Evolutionary conservation across 2,113 vertebrate species (phyloP), one percentile per base, ranked within the genome.

Genomic region (Zosterops borbonicus): DNA sequence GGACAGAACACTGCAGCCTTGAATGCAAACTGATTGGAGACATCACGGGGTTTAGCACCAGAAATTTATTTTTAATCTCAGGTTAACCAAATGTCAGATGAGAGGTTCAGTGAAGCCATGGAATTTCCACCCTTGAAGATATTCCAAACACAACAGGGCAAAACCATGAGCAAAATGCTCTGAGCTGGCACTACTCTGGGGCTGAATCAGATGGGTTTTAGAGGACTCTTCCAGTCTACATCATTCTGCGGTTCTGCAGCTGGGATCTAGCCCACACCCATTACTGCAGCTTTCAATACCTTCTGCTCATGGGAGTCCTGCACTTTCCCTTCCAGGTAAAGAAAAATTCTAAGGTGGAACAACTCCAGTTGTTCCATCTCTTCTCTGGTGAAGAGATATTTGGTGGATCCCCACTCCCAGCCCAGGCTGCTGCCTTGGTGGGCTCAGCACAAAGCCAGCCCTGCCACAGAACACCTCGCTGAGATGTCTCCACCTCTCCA

Each of bases 401-500:
- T 6, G 19, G 44, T 0, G 6, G 29, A 22, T 31, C 3, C 49
- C 13, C 49, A 9, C 4, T 8, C 22, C 8, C 19, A 24, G 55
- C 14, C 42, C 2, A 1, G 20, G 29, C 27, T 11, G 33, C 3
- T 3, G 24, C 58, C 19, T 29, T 5, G 52, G 56, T 2, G 47
- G 11, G 18, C 39, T 56, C 62, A 17, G 58, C 75, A 46, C 53
- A 33, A 11, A 20, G 13, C 24, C 74, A 42, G 3, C 35, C 28
- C 2, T 0, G 3, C 9, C 59, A 22, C n/a, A 27, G 19, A 4
- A 4, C 33, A 10, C 16, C 25, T 20, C 19, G 0, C 49, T 8
- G 41, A 23, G 39, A 5, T 9, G 16, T 9, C 44, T 24, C 58
- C 42, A 7, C 1, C 7, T 9, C n/a, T 24, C 58, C 42, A 7